Base-by-base conservation (phyloP, 1,140 invertebrate species). In the Calycopis cecrops region DNA sequence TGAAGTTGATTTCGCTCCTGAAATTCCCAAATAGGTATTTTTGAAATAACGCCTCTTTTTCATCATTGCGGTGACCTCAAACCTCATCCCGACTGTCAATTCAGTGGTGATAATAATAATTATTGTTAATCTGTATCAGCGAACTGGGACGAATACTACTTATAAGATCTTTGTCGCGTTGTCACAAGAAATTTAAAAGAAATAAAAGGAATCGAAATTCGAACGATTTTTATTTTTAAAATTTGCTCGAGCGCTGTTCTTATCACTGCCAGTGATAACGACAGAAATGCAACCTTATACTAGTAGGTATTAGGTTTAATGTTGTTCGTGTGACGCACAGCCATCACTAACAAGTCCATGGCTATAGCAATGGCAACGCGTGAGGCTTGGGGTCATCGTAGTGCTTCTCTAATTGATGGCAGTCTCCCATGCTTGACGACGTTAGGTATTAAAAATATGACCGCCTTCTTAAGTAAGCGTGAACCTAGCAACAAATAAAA, bases 1-100 rank as follows among this genome's bases (percentile, higher is more conserved):
- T 86, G 83, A 86, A 86, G 80, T 86, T 85, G 83, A 86, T 84
- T 86, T 85, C 81, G 79, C 72, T 85, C 76, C 83, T 86, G 83
- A 86, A 86, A 85, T 86, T 79, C 83, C 81, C 73, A 85, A 86
- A 83, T 84, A 86, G 73, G 78, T 79, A 85, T 86, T 86, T 28
- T 79, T 84, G 80, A 85, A 84, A 83, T 79, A 76, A 81, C 76
- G 69, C 79, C 79, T 80, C 72, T 75, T 85, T 85, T 82, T 81
- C 71, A 49, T 67, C 57, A 63, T 59, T 57, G 49, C 62, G 57
- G 2, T 28, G 21, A 56, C 64, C 49, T 57, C 49, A 57, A 65
- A 56, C 53, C 55, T 47, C 52, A 10, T 55, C 48, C 42, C 40
- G 48, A 28, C 57, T 65, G 67, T 58, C 63, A 56, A 71, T 64